These are phyloP conservation scores for Caranx ignobilis DNA, from an alignment of 2,113 vertebrate species.

Conservation along the genomic window DNA sequence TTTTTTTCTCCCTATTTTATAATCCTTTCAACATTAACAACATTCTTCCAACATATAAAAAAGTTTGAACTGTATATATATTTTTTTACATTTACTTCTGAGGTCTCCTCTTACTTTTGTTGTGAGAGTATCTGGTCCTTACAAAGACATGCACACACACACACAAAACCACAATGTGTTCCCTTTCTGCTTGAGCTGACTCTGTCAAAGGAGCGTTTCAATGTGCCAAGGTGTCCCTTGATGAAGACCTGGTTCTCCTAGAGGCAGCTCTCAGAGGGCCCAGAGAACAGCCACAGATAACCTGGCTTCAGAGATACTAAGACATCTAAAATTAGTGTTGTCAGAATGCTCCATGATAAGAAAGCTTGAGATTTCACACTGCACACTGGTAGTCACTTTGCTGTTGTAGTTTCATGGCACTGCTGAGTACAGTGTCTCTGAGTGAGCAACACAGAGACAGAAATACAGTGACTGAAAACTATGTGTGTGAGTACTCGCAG, in stretches of 20 bases:
- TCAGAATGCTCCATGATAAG: conserved; percentile 65
- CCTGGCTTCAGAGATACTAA: conserved; percentile 58
- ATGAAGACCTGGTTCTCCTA: conserved; percentile 67
- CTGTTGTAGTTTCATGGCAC: conserved; percentile 11
- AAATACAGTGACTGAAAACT: conserved; percentile 10
- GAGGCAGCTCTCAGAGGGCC: conserved; percentile 43
- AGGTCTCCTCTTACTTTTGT: not conserved
- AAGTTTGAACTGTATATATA: not conserved
- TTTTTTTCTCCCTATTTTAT: no score
- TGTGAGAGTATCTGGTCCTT: conserved; percentile 22
- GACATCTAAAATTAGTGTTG: conserved; percentile 78
- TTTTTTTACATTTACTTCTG: not conserved
- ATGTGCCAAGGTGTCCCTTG: conserved; percentile 67
- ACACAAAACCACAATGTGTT: conserved; percentile 22
- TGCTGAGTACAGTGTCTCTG: conserved; percentile 3
- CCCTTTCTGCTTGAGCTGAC: conserved; percentile 28
- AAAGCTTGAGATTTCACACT: conserved; percentile 66
- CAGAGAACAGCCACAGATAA: conserved; percentile 64
- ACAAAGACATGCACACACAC: not conserved
- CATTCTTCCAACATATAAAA: not conserved
- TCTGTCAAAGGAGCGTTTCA: conserved; percentile 58
- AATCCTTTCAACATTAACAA: not conserved
- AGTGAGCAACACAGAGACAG: not conserved
- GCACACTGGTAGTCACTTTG: conserved; percentile 60
- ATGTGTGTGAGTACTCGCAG: no score